These are phyloP conservation scores for Acrobeloides nanus DNA, from an alignment of 2,888 invertebrate species.

Conservation along the genomic window DNA sequence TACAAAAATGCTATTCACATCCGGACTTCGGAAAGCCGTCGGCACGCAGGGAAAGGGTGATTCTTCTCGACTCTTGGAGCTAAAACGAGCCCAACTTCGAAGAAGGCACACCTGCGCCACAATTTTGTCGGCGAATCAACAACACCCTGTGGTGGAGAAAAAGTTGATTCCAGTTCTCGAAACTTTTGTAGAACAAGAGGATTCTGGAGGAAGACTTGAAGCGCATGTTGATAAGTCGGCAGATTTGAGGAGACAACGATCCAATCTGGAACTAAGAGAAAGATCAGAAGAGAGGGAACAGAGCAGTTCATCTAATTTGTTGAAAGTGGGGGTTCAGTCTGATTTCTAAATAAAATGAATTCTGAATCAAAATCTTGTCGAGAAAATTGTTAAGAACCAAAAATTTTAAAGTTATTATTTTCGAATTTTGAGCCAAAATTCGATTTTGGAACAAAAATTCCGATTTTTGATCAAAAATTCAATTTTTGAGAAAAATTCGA, in stretches of 20 bases:
- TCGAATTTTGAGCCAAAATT: too few species aligned
- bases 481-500: too few species aligned
- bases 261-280: too few species aligned
- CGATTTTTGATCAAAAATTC: too few species aligned
- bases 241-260: too few species aligned
- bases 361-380: constrained; percentile 1
- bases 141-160: neutral
- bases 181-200: constrained; percentile 13
- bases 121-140: constrained; percentile 1
- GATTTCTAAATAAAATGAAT: constrained; percentile 8
- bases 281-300: too few species aligned
- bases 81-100: constrained; percentile 23
- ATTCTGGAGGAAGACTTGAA: constrained; percentile 1
- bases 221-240: too few species aligned
- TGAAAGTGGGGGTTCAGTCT: too few species aligned
- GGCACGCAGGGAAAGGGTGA: constrained; percentile 18
- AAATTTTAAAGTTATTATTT: too few species aligned
- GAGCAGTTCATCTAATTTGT: too few species aligned
- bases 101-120: constrained; percentile 26
- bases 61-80: constrained; percentile 22
- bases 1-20: constrained; percentile 46
- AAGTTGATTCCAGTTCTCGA: constrained; percentile 9
- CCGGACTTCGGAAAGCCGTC: constrained; percentile 44
- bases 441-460: too few species aligned
- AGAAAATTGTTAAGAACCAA: neutral